These are phyloP conservation scores for Campylomormyrus numenius DNA, from an alignment of 2,113 vertebrate species.

Conservation along the genomic window DNA sequence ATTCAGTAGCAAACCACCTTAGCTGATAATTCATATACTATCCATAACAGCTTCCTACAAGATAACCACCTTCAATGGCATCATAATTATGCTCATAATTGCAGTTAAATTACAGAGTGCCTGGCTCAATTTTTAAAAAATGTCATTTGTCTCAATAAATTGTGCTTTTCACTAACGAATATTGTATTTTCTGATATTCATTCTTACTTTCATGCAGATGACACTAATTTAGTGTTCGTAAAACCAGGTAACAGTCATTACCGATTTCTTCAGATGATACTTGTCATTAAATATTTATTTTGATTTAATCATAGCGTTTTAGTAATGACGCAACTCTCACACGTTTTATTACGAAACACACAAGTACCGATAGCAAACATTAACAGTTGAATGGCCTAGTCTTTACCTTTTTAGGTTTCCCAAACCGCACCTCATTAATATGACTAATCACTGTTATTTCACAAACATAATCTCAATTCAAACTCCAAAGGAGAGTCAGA, in stretches of 20 bases:
- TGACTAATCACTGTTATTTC: neutral
- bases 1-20: neutral
- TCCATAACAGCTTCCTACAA: neutral
- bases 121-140: neutral
- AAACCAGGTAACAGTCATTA: neutral
- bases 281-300: neutral
- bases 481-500: neutral
- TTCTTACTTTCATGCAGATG: neutral
- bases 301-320: neutral
- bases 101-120: neutral
- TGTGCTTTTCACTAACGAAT: neutral
- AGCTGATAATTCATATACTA: neutral
- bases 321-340: neutral
- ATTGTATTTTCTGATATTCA: neutral
- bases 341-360: neutral
- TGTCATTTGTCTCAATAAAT: neutral
- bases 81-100: neutral
- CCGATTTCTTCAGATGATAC: neutral
- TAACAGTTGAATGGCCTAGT: neutral
- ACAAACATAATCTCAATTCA: neutral
- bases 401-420: neutral
- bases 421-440: neutral
- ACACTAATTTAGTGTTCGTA: neutral
- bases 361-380: neutral
- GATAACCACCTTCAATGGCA: neutral